Evolutionary conservation across 2,888 invertebrate genomes (phyloP), one percentile per base, ranked within the genome.

Genomic region (Drosophila antonietae): DNA sequence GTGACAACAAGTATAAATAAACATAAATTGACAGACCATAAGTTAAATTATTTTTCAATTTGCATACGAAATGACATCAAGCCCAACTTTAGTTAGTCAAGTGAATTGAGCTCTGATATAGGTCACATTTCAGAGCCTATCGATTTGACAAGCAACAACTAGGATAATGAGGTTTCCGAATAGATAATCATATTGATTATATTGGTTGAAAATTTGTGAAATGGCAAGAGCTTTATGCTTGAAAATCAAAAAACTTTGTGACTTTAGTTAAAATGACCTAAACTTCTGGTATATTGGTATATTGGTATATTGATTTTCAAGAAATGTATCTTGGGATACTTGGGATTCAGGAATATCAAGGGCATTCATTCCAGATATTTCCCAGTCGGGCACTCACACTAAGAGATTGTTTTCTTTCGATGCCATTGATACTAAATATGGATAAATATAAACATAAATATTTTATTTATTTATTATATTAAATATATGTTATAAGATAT

Each of bases 1-100:
- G 46, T 56, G 41, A 12, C 56, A 59, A 51, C 41, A 53, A 15
- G 28, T 35, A 51, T 4, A 55, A 28, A 55, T 55, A 37, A 28
- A 39, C 23, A 55, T 28, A 28, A 55, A 28, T n/a, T 55, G 15
- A 39, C 37, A 23, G 20, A 53, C 6, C 4, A 23, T 14, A 15
- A 23, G 39, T 23, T 35, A 18, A 33, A 51, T 51, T 20, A 7
- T 14, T 14, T n/a, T 51, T 8, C 33, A 51, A 33, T 51, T 18
- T 14, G 20, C 18, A 51, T 51, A 51, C 31, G 51, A 51, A 51
- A 35, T 51, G 18, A 35, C 14, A 12, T 7, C 5, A 14, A 18
- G 18, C 8, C 3, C 35, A 51, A 51, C 14, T 2, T 12, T 18
- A 35, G 14, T 18, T 33, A 4, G 18, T 14, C 18, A 7, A 14